Percentiles rank a stretch among this genome's conserved stretches.
Conservation (phyloP, 1,140 invertebrate species). For the Trichomalopsis sarcophagae region DNA sequence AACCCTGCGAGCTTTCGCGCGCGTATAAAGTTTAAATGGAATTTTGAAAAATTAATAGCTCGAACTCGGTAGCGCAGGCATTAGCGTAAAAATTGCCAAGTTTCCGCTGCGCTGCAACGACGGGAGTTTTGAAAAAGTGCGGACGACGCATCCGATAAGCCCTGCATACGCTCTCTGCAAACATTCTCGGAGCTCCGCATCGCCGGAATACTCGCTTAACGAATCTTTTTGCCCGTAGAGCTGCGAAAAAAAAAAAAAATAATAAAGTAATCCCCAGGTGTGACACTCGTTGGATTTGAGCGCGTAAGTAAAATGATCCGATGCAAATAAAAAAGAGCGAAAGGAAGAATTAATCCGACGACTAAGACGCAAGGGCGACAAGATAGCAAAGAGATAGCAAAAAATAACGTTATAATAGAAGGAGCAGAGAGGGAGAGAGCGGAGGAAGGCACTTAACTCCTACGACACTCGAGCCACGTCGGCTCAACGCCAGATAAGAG, state of each 20-base stretch:
- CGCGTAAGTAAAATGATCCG: background rate
- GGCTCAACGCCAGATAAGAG: slow-evolving; percentile 23
- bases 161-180: background rate
- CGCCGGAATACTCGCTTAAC: background rate
- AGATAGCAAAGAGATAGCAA: slow-evolving; percentile 1
- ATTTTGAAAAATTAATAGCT: slow-evolving; percentile 27
- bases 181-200: background rate
- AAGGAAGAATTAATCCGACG: slow-evolving; percentile 22
- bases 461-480: slow-evolving; percentile 20
- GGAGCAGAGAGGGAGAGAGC: background rate
- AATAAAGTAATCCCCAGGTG: background rate
- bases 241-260: background rate
- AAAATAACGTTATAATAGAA: background rate
- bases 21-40: slow-evolving; percentile 8
- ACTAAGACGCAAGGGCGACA: background rate
- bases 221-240: no score
- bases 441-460: slow-evolving; percentile 42
- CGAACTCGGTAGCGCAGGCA: background rate
- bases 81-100: background rate
- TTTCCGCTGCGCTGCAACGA: background rate
- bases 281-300: background rate
- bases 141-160: background rate
- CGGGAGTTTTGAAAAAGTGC: slow-evolving; percentile 5
- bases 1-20: no score
- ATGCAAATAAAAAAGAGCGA: slow-evolving; percentile 7